A percentile compares a stretch with the other conserved stretches of the same genome.
phyloP scores from a whole-genome alignment of 2,888 invertebrate genomes.

The Amiota mariae region DNA sequence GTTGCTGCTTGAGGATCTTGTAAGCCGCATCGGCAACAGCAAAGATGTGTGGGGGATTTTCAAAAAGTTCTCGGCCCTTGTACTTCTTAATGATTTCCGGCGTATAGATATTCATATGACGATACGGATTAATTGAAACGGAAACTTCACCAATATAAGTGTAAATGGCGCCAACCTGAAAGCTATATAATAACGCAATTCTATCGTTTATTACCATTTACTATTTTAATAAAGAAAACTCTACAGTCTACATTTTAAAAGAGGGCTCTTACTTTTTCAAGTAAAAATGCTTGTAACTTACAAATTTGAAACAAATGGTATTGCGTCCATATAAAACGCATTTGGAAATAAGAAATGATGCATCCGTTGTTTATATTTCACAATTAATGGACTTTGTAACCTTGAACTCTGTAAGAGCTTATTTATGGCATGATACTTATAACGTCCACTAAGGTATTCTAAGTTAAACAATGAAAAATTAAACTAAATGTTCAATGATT shows the following conservation, averaged over 20 bases:
- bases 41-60: slow-evolving; percentile 96
- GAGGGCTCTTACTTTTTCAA: too few species aligned
- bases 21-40: slow-evolving; percentile 98
- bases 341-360: too few species aligned
- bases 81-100: slow-evolving; percentile 90
- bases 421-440: too few species aligned
- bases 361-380: not conserved
- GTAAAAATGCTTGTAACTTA: too few species aligned
- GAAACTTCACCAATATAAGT: slow-evolving; percentile 99
- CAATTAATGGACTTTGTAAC: not conserved
- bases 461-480: too few species aligned
- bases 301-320: too few species aligned
- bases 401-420: not conserved
- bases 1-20: slow-evolving; percentile 91
- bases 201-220: slow-evolving; percentile 39
- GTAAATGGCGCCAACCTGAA: slow-evolving; percentile 92
- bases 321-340: too few species aligned
- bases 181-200: slow-evolving; percentile 75
- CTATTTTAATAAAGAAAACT: not conserved
- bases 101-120: slow-evolving; percentile 92
- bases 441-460: too few species aligned
- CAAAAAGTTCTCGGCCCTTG: slow-evolving; percentile 95
- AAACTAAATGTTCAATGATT: too few species aligned
- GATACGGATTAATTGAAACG: slow-evolving; percentile 98
- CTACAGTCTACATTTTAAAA: not conserved